Evolutionary conservation across 2,797 vertebrate species (phyloP), one percentile per base, ranked within the genome.

Genomic region (Anabacerthia variegaticeps): DNA sequence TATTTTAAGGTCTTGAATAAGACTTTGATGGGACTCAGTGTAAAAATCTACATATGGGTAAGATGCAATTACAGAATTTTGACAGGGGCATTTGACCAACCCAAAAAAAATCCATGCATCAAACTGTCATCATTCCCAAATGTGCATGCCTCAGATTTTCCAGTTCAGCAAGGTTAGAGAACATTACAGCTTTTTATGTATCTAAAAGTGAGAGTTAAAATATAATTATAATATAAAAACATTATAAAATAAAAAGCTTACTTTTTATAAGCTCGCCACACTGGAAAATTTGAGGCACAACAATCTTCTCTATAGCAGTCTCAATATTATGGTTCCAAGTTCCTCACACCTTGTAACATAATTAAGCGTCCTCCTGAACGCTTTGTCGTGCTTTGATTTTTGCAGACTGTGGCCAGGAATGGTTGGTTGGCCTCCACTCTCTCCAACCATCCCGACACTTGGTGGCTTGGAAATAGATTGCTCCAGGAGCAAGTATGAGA

Each of bases 201-300:
- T 75, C 72, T 85, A 75, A 84, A 88, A 95, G 89, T 27, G 71
- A 2, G 9, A 95, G 92, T 85, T 95, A 92, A 93, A 93, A 91
- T 86, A 92, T 96, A 95, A 96, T 96, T 95, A 91, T 65, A 80
- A 94, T 86, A 78, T 92, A 55, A 95, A 97, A 95, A 80, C 46
- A 66, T 83, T 94, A 84, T 95, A 89, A 94, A 95, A 95, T 95
- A 88, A 95, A 85, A 95, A 93, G 55, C 90, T 88, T 92, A 69
- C 48, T 18, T 79, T 96, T 93, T 95, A 96, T 72, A 92, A 95
- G 85, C 88, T 90, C 7, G 0, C 88, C 88, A 84, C 88, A 59
- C 69, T 96, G 96, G 96, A 97, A 97, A 97, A 90, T 95, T 6
- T 95, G 94, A 97, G 85, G 92, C 92, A 86, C 67, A 65, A 75